Evolutionary conservation across 1,140 invertebrate genomes (phyloP).

Genomic region (Marisa cornuarietis): DNA sequence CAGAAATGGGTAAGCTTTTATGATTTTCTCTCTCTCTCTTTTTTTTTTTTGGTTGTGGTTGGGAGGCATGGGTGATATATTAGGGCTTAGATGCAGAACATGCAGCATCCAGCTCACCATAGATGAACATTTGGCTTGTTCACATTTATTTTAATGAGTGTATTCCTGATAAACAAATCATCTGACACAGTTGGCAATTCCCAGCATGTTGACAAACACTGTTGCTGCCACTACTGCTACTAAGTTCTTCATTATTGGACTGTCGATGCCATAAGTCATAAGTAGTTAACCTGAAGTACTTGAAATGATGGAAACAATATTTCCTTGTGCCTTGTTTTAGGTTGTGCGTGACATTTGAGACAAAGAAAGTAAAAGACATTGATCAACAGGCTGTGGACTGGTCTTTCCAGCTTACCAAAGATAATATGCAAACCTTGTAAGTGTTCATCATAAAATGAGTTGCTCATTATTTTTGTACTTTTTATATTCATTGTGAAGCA

Average conservation of each 20-base stretch:
- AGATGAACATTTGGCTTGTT: not conserved
- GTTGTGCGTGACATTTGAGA: conserved; percentile 63
- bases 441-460: conserved; percentile 40
- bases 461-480: no score
- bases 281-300: no score
- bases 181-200: not conserved
- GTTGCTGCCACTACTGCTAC: not conserved
- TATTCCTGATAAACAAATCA: not conserved
- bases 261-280: not conserved
- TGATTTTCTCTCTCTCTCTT: not conserved
- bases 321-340: conserved; percentile 43
- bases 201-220: no score
- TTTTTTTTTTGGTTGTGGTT: not conserved
- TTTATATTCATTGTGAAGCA: no score
- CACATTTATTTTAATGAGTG: not conserved
- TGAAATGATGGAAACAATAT: not conserved
- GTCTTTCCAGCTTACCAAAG: conserved; percentile 74
- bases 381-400: conserved; percentile 67
- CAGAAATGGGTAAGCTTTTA: conserved; percentile 57
- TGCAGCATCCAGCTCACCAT: not conserved
- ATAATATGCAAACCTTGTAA: conserved; percentile 74
- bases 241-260: not conserved
- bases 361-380: conserved; percentile 65
- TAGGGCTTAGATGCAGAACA: no score
- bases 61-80: not conserved